phyloP scores from a whole-genome alignment of 2,797 vertebrate genomes.

The Rhynchotus rufescens region DNA sequence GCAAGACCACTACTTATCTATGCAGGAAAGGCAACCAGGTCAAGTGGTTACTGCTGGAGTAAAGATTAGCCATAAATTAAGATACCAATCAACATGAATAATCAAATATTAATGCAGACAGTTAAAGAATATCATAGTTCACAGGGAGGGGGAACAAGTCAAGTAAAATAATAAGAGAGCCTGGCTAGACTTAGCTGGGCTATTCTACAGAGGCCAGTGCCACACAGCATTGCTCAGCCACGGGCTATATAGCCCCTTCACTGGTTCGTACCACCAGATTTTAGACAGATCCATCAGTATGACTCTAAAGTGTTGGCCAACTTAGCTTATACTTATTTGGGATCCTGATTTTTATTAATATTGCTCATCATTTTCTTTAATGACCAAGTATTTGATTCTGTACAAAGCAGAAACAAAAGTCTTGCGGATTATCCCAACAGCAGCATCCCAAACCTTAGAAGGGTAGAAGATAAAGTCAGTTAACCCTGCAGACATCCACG shows the following conservation, averaged over 20 bases:
- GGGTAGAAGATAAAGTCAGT: not conserved
- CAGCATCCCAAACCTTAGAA: not conserved
- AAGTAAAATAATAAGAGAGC: not conserved
- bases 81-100: too few species aligned
- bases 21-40: not conserved
- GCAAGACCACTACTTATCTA: not conserved
- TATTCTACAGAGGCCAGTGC: not conserved
- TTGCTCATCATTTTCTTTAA: not conserved
- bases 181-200: not conserved
- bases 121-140: not conserved
- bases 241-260: rapidly evolving
- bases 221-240: rapidly evolving
- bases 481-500: constrained; percentile 46
- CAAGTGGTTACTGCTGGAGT: not conserved
- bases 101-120: not conserved
- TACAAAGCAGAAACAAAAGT: not conserved
- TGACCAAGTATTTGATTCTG: not conserved
- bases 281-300: not conserved
- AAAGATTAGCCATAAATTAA: not conserved
- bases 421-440: not conserved
- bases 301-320: not conserved
- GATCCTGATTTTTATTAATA: not conserved
- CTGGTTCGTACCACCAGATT: not conserved
- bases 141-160: too few species aligned
- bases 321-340: not conserved